Base-by-base conservation (phyloP, 1,140 invertebrate genomes). In the Globodera ellingtonae region DNA sequence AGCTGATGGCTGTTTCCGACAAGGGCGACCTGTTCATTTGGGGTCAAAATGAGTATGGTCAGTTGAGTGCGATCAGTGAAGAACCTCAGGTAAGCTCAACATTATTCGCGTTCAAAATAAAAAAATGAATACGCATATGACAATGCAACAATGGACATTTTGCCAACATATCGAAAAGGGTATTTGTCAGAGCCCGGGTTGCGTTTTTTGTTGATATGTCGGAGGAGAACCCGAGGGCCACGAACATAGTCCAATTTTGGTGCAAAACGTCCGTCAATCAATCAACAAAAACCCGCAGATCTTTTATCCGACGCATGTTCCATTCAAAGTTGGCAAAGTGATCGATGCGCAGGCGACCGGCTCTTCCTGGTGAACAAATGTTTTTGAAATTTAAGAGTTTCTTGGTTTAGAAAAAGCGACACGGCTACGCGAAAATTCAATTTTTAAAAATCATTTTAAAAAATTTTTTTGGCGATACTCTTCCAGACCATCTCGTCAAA, bases 11-110 rank as follows among this genome's bases (percentile, higher is more conserved):
- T 13, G 72, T 83, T 15, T 77, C 59, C 71, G 44, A 80, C 6
- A 76, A 56, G 52, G 84, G 84, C 13, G 74, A 85, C 48, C n/a
- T 85, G 5, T 85, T 86, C 66, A 59, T 86, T 15, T 85, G 84
- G 84, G 84, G 84, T 15, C 85, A 87, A 75, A 85, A 79, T 48
- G 84, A 85, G 71, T 85, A 85, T 65, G 75, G 79, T 35, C 84
- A 85, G 69, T 48, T 86, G 67, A 13, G 62, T 48, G 66, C 47
- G 44, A n/a, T 84, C 35, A 81, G 72, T 5, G 85, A 86, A 66
- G 84, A 86, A 21, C 77, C 79, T 52, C 84, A 85, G 69, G 70
- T 85, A 5, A 47, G 67, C 1, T 13, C 21, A 65, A 65, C 13
- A 65, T 65, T 65, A 65, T 13, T 13, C 59, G 3, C 3, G 59